Evolutionary conservation across 1,140 invertebrate species (phyloP), one percentile per base, ranked within the genome.

Genomic region (Eufriesea mexicana): DNA sequence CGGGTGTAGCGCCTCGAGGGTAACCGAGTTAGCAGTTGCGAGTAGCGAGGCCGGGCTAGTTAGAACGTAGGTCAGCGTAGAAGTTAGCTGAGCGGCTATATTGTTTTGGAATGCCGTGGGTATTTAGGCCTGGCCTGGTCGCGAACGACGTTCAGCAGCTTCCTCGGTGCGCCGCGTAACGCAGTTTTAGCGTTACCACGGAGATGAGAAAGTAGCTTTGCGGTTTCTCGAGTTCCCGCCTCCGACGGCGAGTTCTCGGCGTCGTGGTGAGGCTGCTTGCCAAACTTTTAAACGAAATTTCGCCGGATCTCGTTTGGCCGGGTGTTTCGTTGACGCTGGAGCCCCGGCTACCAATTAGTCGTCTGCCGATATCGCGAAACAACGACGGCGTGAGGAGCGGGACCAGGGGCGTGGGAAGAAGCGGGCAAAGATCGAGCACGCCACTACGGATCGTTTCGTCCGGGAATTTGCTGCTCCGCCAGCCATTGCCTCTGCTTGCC

Each of bases 11-110:
- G 66, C 51, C 47, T 25, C n/a, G 57, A 12, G 59, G 81, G 79
- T 92, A 92, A 92, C 87, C 73, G 86, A 92, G 91, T 92, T 92
- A 91, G 81, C 76, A 90, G 91, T 92, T 92, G 84, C 76, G 57
- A 67, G 61, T 54, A 45, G 77, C 78, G 82, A 73, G 87, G 86
- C 86, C 85, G 71, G 85, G 87, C 89, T 92, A 90, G 91, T 92
- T 92, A 91, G 87, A 75, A 51, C 83, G 70, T 83, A 89, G 90
- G 87, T 91, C 90, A 92, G 82, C 79, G 84, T 55, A 62, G 85
- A 92, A 92, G 91, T 92, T 92, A 91, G 88, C 86, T 51, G 45
- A 47, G 73, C 62, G n/a, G 82, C 89, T 92, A 90, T 90, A 91
- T 91, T 91, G 91, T 91, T 90, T 90, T 86, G 86, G 86, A 91